Percentiles rank a stretch among this genome's conserved stretches.
Conservation (phyloP, 1,140 invertebrate species). For the Grapholita molesta region DNA sequence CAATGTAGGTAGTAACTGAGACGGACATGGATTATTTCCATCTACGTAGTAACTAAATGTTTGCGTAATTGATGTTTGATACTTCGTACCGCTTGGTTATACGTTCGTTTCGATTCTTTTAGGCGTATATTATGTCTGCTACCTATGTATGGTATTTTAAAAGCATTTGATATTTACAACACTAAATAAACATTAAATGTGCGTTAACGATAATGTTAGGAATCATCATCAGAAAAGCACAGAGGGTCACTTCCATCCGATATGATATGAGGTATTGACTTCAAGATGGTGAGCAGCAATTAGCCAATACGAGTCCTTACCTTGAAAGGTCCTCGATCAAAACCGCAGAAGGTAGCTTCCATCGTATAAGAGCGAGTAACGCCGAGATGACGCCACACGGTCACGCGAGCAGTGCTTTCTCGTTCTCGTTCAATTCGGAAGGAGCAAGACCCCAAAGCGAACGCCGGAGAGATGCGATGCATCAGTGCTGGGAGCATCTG, state of each 20-base stretch:
- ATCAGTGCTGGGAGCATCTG: conserved; percentile 85
- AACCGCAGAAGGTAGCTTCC: conserved; percentile 93
- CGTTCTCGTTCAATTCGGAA: conserved; percentile 88
- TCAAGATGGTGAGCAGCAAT: too few relatives aligned
- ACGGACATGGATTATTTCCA: conserved; percentile 24
- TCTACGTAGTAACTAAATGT: conserved; percentile 18
- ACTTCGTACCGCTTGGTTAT: background rate
- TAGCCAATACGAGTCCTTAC: conserved; percentile 50
- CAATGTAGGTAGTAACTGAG: conserved; percentile 13
- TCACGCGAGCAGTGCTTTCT: conserved; percentile 91
- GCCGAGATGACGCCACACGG: conserved; percentile 90
- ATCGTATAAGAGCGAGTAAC: conserved; percentile 88
- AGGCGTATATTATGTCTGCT: too few relatives aligned
- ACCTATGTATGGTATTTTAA: too few relatives aligned
- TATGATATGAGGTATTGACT: too few relatives aligned
- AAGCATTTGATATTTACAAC: too few relatives aligned
- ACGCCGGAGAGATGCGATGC: conserved; percentile 83
- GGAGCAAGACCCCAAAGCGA: conserved; percentile 86
- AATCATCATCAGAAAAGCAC: too few relatives aligned
- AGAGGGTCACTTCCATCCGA: too few relatives aligned
- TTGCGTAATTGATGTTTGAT: background rate
- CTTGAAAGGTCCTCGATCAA: conserved; percentile 87
- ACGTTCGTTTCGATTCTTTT: too few relatives aligned
- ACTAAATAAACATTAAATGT: too few relatives aligned
- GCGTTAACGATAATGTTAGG: too few relatives aligned